Base-by-base conservation (phyloP, 2,113 vertebrate species). In the Lampris incognitus region DNA sequence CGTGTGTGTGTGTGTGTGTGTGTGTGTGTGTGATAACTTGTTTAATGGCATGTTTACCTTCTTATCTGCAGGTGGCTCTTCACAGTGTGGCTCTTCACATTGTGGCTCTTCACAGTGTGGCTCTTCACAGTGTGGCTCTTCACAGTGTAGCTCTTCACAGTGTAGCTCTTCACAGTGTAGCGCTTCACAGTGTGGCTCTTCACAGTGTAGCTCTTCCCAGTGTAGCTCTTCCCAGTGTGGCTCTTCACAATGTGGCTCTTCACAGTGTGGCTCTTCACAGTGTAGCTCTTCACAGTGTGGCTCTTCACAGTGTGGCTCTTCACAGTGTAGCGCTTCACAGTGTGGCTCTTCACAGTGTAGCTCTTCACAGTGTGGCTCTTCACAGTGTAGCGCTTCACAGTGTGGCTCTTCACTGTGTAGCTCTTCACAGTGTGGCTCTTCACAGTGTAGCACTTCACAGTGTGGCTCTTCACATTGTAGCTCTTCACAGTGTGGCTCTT, bases 401-500 rank as follows among this genome's bases (percentile, higher is more conserved):
- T 65, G 38, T 66, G 57, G 51, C 64, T 63, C 44, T 46, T 46
- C 44, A 24, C 49, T 50, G 48, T 62, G 39, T 36, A 59, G 51
- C 2, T 51, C 69, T 56, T 64, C 51, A 50, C 44, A 66, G 37
- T 65, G 38, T 66, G 57, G 51, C 64, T 63, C 44, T 46, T 46
- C 44, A 37, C 49, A 50, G 48, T 62, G 39, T 36, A 59, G 51
- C 2, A 50, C 69, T 56, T 64, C 51, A 55, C 44, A 66, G 37
- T 65, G 38, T 66, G 57, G 51, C 64, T 63, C 44, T 46, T 46
- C 44, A 37, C 49, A 50, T 41, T 62, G 39, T 36, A 60, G 51
- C 2, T 50, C 69, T 56, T 64, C 51, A 55, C 64, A 39, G 52
- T 78, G 44, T 70, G 57, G 60, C 51, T 69, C 55, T 65, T 61